Conservation (phyloP, 1,140 invertebrate genomes). For the Camponotus floridanus region DNA sequence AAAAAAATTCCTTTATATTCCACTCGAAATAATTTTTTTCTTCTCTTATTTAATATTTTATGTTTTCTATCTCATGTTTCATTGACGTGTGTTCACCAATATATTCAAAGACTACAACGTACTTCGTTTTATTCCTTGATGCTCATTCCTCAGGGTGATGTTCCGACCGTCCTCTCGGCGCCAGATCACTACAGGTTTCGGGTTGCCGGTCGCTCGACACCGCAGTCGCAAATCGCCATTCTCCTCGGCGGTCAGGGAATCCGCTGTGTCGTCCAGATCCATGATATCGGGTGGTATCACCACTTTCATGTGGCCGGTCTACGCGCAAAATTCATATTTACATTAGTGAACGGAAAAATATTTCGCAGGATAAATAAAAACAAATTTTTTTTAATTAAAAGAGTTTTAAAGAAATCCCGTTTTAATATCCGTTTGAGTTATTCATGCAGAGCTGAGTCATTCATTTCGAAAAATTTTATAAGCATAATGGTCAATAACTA, state of each 20-base stretch:
- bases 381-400: background rate
- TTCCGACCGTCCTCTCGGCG: constrained; percentile 90
- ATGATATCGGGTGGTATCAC: constrained; percentile 94
- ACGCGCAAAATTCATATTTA: constrained; percentile 37
- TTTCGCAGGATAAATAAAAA: too few relatives aligned
- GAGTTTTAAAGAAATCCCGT: too few relatives aligned
- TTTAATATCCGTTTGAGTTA: too few relatives aligned
- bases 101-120: constrained; percentile 53
- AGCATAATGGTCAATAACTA: too few relatives aligned
- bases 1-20: background rate
- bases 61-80: background rate
- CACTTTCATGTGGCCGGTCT: constrained; percentile 93
- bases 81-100: background rate
- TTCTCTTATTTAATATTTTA: background rate
- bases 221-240: constrained; percentile 90
- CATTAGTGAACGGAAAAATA: constrained; percentile 8
- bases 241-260: constrained; percentile 85
- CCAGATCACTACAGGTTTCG: constrained; percentile 92
- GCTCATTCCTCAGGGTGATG: constrained; percentile 90
- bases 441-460: too few relatives aligned
- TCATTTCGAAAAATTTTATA: too few relatives aligned
- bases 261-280: constrained; percentile 84
- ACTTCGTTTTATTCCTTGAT: constrained; percentile 87
- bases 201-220: constrained; percentile 92
- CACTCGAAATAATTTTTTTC: background rate